A percentile compares a stretch with the other conserved stretches of the same genome.
These are phyloP conservation scores for Pseudopodoces humilis DNA, from an alignment of 2,113 vertebrate species.

Conservation along the genomic window DNA sequence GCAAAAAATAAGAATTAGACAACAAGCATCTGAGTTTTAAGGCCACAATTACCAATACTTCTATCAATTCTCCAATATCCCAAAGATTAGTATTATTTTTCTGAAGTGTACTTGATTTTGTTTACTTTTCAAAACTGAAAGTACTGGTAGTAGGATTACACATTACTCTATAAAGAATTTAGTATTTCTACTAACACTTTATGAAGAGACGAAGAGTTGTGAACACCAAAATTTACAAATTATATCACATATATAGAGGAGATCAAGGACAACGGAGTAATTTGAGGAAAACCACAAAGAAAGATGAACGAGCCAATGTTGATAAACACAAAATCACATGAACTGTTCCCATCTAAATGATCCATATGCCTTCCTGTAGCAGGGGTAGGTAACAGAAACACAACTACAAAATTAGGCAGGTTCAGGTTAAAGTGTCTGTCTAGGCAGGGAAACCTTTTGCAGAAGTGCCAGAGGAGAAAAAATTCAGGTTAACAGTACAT, in stretches of 20 bases:
- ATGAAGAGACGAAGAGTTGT: background rate
- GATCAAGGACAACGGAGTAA: background rate
- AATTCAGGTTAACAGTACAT: background rate
- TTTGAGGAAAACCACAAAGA: background rate
- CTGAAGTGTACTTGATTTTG: background rate
- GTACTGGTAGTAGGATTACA: background rate
- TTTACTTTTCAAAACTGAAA: background rate
- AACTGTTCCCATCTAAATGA: background rate
- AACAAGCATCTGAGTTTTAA: background rate
- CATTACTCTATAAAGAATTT: background rate
- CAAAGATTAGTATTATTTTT: background rate
- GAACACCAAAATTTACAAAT: background rate
- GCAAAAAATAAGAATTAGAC: background rate
- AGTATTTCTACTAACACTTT: background rate
- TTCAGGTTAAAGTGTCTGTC: background rate
- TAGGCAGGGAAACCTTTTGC: background rate
- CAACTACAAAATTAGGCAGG: background rate
- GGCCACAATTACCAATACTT: background rate
- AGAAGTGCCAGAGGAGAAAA: background rate
- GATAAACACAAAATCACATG: background rate
- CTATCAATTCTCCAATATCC: background rate
- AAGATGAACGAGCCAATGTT: background rate
- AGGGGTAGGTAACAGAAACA: background rate
- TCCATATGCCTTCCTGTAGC: background rate
- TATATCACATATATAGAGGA: fast-evolving